Percentiles rank a stretch among this genome's conserved stretches.
Conservation (phyloP, 2,888 invertebrate genomes). For the Meghimatium bilineatum region DNA sequence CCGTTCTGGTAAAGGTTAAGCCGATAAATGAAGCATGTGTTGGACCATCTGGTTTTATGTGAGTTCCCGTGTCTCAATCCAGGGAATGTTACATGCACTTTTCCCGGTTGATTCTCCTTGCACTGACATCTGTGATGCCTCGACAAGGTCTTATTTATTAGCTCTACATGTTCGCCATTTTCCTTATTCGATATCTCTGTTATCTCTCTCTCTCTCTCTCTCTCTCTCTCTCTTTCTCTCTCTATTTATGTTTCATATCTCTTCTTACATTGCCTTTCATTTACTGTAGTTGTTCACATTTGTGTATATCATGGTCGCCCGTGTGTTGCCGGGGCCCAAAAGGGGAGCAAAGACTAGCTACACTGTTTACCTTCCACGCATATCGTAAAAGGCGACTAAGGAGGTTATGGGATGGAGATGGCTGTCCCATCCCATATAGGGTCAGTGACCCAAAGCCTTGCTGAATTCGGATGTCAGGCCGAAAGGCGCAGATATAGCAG, state of each 20-base stretch:
- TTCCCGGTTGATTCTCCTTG: not conserved
- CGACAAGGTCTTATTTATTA: not conserved
- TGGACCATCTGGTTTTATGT: conserved; percentile 9
- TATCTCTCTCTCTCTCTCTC: not conserved
- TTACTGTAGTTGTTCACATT: too few relatives aligned
- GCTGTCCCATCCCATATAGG: too few relatives aligned
- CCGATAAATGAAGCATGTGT: conserved; percentile 22
- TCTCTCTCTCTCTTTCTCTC: not conserved
- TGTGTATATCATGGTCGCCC: too few relatives aligned
- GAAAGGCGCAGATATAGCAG: too few relatives aligned
- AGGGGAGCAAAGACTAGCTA: too few relatives aligned
- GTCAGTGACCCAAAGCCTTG: too few relatives aligned
- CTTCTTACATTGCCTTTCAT: not conserved
- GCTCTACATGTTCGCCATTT: not conserved
- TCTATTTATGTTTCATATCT: not conserved
- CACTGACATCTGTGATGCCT: conserved; percentile 12
- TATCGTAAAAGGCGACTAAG: too few relatives aligned
- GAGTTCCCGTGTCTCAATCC: not conserved
- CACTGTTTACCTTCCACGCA: too few relatives aligned
- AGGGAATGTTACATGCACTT: conserved; percentile 17
- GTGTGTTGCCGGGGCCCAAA: too few relatives aligned
- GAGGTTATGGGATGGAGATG: too few relatives aligned
- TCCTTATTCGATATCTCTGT: not conserved
- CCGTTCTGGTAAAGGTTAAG: conserved; percentile 7
- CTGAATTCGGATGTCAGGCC: too few relatives aligned